Percentiles rank a stretch among this genome's conserved stretches.
Evolutionary conservation across 2,113 vertebrate species (phyloP).

Genomic region (Apistogramma diplotaenia): DNA sequence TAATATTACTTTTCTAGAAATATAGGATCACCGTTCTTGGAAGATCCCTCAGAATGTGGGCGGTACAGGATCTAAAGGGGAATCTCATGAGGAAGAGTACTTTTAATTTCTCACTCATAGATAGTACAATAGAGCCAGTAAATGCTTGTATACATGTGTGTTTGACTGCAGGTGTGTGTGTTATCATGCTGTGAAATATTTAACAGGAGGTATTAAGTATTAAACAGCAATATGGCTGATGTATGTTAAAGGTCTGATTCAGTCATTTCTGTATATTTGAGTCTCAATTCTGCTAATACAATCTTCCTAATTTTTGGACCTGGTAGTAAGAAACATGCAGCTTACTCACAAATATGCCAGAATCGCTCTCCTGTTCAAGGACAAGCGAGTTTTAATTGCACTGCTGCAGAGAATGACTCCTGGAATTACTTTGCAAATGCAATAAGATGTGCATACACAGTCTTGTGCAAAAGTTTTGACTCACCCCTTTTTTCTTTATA

Average conservation of each 20-base stretch:
- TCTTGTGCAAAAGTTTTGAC: neutral
- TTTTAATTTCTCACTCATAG: neutral
- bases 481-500: too few relatives aligned
- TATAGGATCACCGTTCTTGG: neutral
- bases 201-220: neutral
- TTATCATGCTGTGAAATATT: neutral
- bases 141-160: neutral
- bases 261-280: neutral
- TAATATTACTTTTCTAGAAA: neutral
- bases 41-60: neutral
- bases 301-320: neutral
- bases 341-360: neutral
- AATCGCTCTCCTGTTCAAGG: neutral
- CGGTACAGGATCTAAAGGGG: neutral
- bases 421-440: neutral
- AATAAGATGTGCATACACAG: neutral
- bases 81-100: neutral
- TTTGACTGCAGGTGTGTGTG: neutral
- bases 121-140: neutral
- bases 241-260: neutral
- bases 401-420: neutral
- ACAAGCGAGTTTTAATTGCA: neutral
- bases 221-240: neutral
- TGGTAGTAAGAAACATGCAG: neutral
- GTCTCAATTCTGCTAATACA: neutral